phyloP scores from a whole-genome alignment of 2,888 invertebrate species.

The Cephus rjabovi region DNA sequence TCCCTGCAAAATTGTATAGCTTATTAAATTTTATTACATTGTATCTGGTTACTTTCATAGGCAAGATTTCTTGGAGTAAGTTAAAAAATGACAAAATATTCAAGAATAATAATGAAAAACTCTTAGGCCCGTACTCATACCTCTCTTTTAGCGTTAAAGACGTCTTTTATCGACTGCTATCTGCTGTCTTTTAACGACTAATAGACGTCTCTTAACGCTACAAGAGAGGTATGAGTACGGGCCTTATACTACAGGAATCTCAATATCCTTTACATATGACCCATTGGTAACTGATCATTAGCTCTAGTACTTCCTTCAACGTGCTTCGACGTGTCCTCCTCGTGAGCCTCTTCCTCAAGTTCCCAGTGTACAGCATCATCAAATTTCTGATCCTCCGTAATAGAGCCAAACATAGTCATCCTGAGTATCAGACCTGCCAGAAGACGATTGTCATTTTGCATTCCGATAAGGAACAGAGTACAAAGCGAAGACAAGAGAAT shows the following conservation, averaged over 20 bases:
- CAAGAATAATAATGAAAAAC: not conserved
- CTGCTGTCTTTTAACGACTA: too few relatives aligned
- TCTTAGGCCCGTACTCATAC: not conserved
- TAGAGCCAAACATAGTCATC: constrained; percentile 55
- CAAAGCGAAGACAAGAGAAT: not conserved
- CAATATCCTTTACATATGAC: constrained; percentile 45
- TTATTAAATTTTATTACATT: not conserved
- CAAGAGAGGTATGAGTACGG: too few relatives aligned
- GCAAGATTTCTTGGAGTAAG: not conserved
- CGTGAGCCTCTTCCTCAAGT: constrained; percentile 57
- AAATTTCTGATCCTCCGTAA: constrained; percentile 61
- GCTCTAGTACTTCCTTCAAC: constrained; percentile 40
- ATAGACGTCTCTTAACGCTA: too few relatives aligned
- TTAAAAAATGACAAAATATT: not conserved
- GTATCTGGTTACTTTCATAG: not conserved
- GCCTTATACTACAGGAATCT: not conserved
- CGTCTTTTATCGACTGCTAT: too few relatives aligned
- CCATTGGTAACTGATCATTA: constrained; percentile 54
- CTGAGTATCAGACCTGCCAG: constrained; percentile 55
- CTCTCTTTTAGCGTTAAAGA: too few relatives aligned
- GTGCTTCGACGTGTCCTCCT: constrained; percentile 42
- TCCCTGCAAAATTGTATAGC: not conserved
- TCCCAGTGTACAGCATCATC: constrained; percentile 65
- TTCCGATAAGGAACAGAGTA: not conserved
- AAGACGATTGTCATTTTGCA: not conserved